phyloP scores from a whole-genome alignment of 2,888 invertebrate species.

The Ceramica pisi region DNA sequence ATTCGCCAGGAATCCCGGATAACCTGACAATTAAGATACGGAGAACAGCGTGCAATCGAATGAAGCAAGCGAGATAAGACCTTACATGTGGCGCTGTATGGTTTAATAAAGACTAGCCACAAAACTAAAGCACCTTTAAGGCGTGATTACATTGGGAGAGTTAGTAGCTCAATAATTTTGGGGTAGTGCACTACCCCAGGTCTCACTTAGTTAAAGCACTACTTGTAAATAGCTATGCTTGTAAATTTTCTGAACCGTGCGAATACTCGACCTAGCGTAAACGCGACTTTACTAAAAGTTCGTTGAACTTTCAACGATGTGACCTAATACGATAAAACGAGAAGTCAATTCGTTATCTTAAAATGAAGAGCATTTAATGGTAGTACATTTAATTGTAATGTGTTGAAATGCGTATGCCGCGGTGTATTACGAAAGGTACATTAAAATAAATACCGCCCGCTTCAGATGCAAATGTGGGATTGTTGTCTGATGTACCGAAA shows the following conservation, averaged over 20 bases:
- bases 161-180: conserved; percentile 24
- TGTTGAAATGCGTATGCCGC: conserved; percentile 35
- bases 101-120: conserved; percentile 37
- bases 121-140: conserved; percentile 34
- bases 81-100: conserved; percentile 54
- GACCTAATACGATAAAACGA: conserved; percentile 24
- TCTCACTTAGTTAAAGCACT: conserved; percentile 2
- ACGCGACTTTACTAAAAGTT: conserved; percentile 32
- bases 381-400: conserved; percentile 44
- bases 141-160: conserved; percentile 17
- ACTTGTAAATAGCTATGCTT: conserved; percentile 1
- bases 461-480: conserved; percentile 54
- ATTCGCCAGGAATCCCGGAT: conserved; percentile 57
- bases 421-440: conserved; percentile 40
- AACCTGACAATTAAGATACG: conserved; percentile 70
- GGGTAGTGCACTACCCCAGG: neutral
- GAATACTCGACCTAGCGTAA: conserved; percentile 7
- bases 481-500: conserved; percentile 39
- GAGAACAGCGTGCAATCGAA: conserved; percentile 63
- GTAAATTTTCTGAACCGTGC: conserved; percentile 1
- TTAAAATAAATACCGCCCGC: conserved; percentile 55
- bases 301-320: conserved; percentile 30
- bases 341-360: conserved; percentile 48
- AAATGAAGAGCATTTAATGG: conserved; percentile 37
- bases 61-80: conserved; percentile 65